These are phyloP conservation scores for Hippopotamus amphibius DNA, from an alignment of 2,113 vertebrate genomes.

Conservation along the genomic window DNA sequence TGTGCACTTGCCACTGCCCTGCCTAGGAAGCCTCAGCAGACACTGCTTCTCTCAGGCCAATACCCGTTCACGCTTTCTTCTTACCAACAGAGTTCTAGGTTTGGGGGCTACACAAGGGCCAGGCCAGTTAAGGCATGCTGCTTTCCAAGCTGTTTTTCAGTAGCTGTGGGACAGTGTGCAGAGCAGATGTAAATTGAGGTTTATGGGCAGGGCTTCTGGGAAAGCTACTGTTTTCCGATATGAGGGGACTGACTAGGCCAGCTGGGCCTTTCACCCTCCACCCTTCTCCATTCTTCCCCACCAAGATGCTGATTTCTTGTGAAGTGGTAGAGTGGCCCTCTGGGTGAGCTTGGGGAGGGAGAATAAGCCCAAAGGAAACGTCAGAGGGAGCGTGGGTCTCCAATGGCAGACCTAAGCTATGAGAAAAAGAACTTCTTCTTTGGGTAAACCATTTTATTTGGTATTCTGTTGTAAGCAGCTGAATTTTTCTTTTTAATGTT, in stretches of 20 bases:
- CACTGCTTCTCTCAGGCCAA: fast-evolving
- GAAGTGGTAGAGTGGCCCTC: neutral
- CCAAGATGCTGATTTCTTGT: neutral
- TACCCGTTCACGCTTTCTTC: neutral
- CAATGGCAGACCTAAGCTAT: neutral
- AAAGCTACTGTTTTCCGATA: neutral
- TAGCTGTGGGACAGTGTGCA: neutral
- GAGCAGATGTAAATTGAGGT: neutral
- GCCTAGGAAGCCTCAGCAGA: neutral
- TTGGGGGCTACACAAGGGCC: neutral
- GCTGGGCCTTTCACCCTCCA: neutral
- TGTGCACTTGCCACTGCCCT: neutral
- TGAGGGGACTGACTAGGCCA: neutral
- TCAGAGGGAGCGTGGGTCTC: neutral
- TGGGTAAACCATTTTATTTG: neutral
- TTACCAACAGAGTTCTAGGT: neutral
- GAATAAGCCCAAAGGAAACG: neutral
- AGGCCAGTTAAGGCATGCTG: neutral
- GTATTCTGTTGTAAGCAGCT: neutral
- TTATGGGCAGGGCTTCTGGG: neutral
- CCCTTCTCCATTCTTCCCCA: too few species aligned
- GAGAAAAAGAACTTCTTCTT: neutral
- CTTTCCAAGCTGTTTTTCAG: neutral
- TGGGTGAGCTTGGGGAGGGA: too few species aligned
- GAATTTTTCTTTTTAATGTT: neutral